Evolutionary conservation across 2,113 vertebrate species (phyloP).

Genomic region (Ia io): DNA sequence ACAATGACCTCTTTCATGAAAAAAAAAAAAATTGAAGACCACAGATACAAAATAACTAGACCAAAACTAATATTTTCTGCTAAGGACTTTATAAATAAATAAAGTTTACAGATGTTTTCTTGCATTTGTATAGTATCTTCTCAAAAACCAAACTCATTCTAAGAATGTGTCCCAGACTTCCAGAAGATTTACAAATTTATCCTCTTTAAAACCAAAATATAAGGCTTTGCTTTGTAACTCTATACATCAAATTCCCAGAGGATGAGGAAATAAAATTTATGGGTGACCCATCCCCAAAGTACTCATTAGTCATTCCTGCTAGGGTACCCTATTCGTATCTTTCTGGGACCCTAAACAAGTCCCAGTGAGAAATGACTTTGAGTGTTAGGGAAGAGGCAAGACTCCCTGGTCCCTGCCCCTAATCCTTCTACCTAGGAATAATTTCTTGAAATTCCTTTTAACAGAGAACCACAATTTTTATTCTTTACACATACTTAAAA

Average conservation of each 20-base stretch:
- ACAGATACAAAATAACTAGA: not conserved
- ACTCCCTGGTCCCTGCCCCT: not conserved
- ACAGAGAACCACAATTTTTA: not conserved
- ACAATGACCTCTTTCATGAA: not conserved
- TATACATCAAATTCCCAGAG: not conserved
- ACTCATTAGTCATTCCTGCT: not conserved
- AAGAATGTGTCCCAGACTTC: not conserved
- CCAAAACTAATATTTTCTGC: not conserved
- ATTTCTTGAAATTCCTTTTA: not conserved
- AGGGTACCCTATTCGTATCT: not conserved
- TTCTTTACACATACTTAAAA: slow-evolving; percentile 30
- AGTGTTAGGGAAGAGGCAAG: not conserved
- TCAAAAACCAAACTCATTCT: not conserved
- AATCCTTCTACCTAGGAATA: not conserved
- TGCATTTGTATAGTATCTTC: not conserved
- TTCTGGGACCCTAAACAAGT: not conserved
- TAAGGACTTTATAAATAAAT: not conserved
- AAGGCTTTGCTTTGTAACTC: not conserved
- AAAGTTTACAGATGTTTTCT: not conserved
- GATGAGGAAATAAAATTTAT: not conserved
- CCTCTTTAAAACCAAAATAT: not conserved
- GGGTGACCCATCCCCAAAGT: not conserved
- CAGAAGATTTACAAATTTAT: not conserved
- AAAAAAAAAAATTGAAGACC: not conserved
- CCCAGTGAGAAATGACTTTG: not conserved